Conservation (phyloP, 2,797 vertebrate species). For the Oryzias sinensis region DNA sequence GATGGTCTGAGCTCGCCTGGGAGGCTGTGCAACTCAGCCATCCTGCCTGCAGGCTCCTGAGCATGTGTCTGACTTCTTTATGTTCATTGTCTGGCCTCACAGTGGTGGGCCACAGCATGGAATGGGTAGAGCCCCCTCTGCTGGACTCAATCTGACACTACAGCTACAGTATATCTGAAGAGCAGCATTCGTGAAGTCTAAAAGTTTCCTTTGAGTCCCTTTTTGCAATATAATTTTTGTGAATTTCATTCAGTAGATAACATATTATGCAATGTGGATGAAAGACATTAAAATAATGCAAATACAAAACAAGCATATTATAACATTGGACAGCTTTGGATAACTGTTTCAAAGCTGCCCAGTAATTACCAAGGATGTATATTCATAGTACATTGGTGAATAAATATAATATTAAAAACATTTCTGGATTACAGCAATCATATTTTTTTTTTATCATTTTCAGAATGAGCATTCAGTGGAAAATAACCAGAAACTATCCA, state of each 20-base stretch:
- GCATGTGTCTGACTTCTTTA: conserved; percentile 52
- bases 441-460: conserved; percentile 33
- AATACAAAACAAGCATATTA: not conserved
- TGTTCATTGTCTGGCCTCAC: conserved; percentile 49
- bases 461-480: conserved; percentile 87
- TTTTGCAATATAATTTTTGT: too few relatives aligned
- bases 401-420: too few relatives aligned
- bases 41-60: conserved; percentile 20
- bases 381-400: too few relatives aligned
- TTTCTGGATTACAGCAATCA: too few relatives aligned
- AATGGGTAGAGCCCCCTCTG: conserved; percentile 53
- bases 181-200: not conserved
- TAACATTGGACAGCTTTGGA: not conserved
- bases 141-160: conserved; percentile 25
- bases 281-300: too few relatives aligned
- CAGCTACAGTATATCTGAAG: not conserved
- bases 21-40: conserved; percentile 31
- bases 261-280: too few relatives aligned
- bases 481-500: conserved; percentile 84
- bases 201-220: too few relatives aligned
- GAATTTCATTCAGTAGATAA: too few relatives aligned
- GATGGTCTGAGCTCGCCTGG: conserved; percentile 33
- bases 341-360: too few relatives aligned
- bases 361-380: too few relatives aligned
- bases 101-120: not conserved